Percentiles rank a stretch among this genome's conserved stretches.
Evolutionary conservation across 2,113 vertebrate genomes (phyloP).

Genomic region (Chaetura pelagica): DNA sequence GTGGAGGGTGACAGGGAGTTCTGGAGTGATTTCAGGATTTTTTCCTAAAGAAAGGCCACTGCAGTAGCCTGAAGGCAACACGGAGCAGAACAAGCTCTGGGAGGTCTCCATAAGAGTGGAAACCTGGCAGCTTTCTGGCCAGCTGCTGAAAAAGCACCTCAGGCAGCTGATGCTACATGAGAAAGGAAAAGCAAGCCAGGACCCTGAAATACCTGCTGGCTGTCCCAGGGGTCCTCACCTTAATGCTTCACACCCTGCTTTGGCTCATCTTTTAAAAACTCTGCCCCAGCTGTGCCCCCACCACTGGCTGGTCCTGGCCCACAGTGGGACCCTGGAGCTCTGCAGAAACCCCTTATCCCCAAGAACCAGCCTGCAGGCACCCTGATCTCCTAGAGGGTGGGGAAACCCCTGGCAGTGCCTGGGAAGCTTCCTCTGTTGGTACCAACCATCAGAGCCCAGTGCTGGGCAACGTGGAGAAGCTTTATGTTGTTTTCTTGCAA

Average conservation of each 20-base stretch:
- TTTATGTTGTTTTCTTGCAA: not conserved
- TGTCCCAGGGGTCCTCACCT: too few relatives aligned
- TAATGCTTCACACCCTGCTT: not conserved
- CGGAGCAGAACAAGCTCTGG: not conserved
- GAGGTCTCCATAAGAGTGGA: not conserved
- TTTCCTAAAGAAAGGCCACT: not conserved
- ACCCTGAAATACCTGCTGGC: not conserved
- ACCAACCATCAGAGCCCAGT: not conserved
- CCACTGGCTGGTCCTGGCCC: accelerated
- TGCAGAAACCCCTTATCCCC: not conserved
- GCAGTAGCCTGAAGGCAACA: not conserved
- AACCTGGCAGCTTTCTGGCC: not conserved
- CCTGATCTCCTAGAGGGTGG: not conserved
- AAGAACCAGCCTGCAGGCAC: accelerated
- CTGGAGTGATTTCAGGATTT: not conserved
- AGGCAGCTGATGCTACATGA: not conserved
- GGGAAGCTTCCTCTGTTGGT: not conserved
- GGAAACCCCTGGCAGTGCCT: not conserved
- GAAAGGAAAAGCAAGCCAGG: not conserved
- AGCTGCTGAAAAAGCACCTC: not conserved
- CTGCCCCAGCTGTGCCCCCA: not conserved
- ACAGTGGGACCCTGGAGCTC: accelerated
- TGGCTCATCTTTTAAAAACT: not conserved
- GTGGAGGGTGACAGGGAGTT: not conserved
- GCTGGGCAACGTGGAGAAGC: not conserved